phyloP scores from a whole-genome alignment of 2,113 vertebrate genomes.

The Chamaetylas fuelleborni region DNA sequence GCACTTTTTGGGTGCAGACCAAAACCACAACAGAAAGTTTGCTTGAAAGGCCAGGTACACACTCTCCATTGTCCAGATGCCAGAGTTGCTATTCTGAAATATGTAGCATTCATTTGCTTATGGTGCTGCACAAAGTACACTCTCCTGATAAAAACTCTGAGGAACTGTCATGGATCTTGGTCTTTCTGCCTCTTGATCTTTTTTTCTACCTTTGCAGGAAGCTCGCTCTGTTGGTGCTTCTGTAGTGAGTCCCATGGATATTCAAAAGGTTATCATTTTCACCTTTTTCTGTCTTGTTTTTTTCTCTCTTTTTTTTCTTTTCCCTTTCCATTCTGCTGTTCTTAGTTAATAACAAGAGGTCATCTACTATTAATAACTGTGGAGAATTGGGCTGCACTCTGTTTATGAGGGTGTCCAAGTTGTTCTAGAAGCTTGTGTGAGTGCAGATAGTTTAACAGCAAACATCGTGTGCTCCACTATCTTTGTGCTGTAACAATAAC shows the following conservation, averaged over 20 bases:
- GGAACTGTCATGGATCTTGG: not conserved
- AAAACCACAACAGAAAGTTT: not conserved
- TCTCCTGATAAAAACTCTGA: not conserved
- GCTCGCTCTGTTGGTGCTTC: slow-evolving; percentile 71
- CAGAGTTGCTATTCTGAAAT: not conserved
- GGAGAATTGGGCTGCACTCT: not conserved
- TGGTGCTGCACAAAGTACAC: not conserved
- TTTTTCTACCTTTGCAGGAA: slow-evolving; percentile 76
- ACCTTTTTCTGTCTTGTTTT: slow-evolving; percentile 6
- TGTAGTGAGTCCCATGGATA: slow-evolving; percentile 70
- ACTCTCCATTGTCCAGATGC: not conserved
- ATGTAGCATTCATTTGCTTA: not conserved
- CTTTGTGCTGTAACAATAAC: not conserved
- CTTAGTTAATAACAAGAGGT: not conserved
- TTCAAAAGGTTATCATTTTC: slow-evolving; percentile 76
- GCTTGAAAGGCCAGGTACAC: not conserved
- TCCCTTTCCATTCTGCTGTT: not conserved
- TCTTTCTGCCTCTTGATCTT: slow-evolving; percentile 56
- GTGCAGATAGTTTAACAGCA: not conserved
- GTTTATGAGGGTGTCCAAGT: not conserved
- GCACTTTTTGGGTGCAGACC: not conserved
- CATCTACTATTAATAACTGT: not conserved
- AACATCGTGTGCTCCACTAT: rapidly evolving
- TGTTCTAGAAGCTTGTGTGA: not conserved
- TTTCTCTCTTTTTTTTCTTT: not conserved